phyloP scores from a whole-genome alignment of 2,888 invertebrate genomes.

The Drosophila anomalata region DNA sequence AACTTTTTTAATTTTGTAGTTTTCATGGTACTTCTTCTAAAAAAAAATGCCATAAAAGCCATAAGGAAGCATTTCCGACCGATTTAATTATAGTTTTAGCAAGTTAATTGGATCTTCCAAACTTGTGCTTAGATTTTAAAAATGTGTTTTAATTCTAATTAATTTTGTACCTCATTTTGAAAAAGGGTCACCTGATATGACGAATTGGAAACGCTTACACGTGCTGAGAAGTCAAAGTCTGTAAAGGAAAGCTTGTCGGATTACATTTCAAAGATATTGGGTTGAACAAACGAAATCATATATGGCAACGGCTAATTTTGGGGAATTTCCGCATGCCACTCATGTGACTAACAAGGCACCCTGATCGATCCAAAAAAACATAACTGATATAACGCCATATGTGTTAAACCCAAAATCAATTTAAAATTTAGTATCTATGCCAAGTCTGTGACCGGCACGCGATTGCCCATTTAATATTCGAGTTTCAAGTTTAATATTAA shows the following conservation, averaged over 20 bases:
- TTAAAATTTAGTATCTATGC: conserved; percentile 14
- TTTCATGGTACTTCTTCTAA: conserved; percentile 20
- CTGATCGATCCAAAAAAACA: conserved; percentile 17
- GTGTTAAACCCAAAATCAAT: conserved; percentile 3
- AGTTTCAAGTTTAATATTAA: conserved; percentile 2
- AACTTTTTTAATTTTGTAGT: conserved; percentile 19
- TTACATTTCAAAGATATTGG: conserved; percentile 7
- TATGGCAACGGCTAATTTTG: conserved; percentile 23
- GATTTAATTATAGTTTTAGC: conserved; percentile 12
- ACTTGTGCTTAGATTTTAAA: not conserved
- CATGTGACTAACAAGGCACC: conserved; percentile 18
- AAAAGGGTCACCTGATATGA: not conserved
- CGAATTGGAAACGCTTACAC: not conserved
- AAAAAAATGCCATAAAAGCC: conserved; percentile 12
- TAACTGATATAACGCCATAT: conserved; percentile 6
- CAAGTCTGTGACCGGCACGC: conserved; percentile 33
- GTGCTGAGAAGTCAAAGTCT: not conserved
- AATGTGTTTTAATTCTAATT: not conserved
- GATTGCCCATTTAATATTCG: conserved; percentile 8
- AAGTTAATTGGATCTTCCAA: conserved; percentile 29
- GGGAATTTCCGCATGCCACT: conserved; percentile 38
- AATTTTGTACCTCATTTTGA: not conserved
- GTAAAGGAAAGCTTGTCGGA: not conserved
- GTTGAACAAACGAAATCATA: conserved; percentile 5
- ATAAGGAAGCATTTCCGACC: conserved; percentile 29